These are phyloP conservation scores for Eidolon helvum DNA, from an alignment of 2,113 vertebrate genomes.

Conservation along the genomic window DNA sequence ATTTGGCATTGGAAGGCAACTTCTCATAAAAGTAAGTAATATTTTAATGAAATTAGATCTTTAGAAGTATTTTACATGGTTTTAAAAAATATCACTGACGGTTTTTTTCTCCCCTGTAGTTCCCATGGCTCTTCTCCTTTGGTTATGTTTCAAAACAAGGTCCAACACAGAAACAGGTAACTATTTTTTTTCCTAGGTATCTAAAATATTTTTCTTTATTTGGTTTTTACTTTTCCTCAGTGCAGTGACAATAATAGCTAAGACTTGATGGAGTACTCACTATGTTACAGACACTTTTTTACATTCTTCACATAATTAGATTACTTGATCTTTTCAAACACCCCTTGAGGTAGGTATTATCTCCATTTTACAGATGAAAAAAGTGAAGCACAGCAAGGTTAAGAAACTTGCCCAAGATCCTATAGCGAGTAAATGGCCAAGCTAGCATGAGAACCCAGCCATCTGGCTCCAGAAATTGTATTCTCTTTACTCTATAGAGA, in stretches of 20 bases:
- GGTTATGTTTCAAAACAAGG: constrained; percentile 92
- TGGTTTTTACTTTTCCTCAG: background rate
- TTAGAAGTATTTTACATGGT: background rate
- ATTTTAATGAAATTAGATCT: constrained; percentile 24
- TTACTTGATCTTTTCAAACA: background rate
- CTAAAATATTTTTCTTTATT: background rate
- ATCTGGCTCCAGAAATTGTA: background rate
- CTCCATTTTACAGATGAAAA: background rate
- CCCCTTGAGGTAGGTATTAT: background rate
- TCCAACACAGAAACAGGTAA: constrained; percentile 96
- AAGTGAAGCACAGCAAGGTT: background rate
- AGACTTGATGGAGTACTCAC: background rate
- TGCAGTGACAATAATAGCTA: background rate
- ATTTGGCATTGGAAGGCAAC: constrained; percentile 92
- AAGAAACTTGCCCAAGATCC: background rate
- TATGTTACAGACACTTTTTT: background rate
- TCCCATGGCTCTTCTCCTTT: constrained; percentile 94
- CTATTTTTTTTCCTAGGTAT: background rate
- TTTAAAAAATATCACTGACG: constrained; percentile 10
- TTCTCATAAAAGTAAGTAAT: constrained; percentile 92
- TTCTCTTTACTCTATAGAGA: background rate
- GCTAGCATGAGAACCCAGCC: background rate
- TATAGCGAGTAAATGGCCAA: background rate
- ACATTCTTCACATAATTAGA: background rate
- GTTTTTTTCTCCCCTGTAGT: constrained; percentile 78